Evolutionary conservation across 2,888 invertebrate genomes (phyloP).

Genomic region (Parapristionchus giblindavisi): DNA sequence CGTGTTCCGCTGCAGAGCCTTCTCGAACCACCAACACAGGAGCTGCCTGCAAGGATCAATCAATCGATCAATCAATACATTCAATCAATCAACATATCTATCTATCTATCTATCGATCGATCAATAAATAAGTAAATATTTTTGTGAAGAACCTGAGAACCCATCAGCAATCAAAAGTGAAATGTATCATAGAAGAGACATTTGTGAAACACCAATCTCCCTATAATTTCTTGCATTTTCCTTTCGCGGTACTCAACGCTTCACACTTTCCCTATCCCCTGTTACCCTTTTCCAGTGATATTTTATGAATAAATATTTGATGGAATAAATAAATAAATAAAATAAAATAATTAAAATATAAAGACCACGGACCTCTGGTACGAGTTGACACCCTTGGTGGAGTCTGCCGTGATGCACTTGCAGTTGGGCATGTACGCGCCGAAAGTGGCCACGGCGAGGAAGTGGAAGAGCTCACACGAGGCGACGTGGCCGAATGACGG

Average conservation of each 20-base stretch:
- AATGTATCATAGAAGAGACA: no score
- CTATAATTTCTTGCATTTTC: background rate
- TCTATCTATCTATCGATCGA: no score
- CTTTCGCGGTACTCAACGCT: no score
- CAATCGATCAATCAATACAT: background rate
- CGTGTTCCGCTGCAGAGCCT: constrained; percentile 69
- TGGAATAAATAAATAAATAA: background rate
- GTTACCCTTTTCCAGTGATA: background rate
- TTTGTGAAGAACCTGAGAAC: no score
- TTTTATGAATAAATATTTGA: no score
- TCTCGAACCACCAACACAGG: constrained; percentile 76
- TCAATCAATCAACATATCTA: background rate
- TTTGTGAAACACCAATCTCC: no score
- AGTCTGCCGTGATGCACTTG: constrained; percentile 42
- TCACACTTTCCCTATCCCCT: background rate
- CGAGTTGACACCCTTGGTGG: constrained; percentile 17
- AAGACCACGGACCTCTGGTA: constrained; percentile 33
- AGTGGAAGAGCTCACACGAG: constrained; percentile 80
- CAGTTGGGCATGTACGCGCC: constrained; percentile 72
- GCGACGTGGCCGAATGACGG: constrained; percentile 76
- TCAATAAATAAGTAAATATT: no score
- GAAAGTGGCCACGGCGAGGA: constrained; percentile 81
- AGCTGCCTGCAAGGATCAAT: constrained; percentile 71
- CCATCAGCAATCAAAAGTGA: no score
- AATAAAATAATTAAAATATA: background rate